phyloP scores from a whole-genome alignment of 2,113 vertebrate species.

The Rhinoderma darwinii region DNA sequence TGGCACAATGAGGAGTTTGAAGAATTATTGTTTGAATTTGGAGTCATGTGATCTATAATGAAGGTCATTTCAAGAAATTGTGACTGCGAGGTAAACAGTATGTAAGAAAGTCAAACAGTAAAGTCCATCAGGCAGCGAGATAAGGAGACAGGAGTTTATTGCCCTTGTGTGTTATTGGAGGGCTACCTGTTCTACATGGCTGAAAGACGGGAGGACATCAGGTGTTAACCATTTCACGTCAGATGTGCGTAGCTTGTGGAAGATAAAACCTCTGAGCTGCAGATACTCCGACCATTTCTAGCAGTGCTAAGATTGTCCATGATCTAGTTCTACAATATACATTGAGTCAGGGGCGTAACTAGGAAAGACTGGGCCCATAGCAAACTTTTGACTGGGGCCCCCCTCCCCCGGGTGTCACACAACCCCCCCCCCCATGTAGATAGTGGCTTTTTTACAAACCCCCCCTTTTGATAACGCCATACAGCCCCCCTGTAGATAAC shows the following conservation, averaged over 20 bases:
- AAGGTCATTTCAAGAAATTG: conserved; percentile 51
- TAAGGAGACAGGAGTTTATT: conserved; percentile 47
- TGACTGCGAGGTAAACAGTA: conserved; percentile 39
- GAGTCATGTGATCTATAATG: conserved; percentile 29
- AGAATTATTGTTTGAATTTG: conserved; percentile 24
- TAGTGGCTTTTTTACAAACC: too few species aligned
- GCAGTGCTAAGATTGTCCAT: background rate
- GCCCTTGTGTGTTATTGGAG: background rate
- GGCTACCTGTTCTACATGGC: background rate
- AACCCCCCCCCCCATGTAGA: too few species aligned
- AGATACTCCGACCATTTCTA: background rate
- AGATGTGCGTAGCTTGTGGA: background rate
- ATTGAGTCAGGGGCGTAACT: too few species aligned
- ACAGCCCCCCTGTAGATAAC: too few species aligned
- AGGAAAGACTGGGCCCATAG: too few species aligned
- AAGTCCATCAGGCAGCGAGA: conserved; percentile 44
- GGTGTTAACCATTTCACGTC: background rate
- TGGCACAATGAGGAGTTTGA: background rate
- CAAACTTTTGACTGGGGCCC: too few species aligned
- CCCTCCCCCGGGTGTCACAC: too few species aligned
- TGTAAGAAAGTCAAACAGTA: conserved; percentile 51
- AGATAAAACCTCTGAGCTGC: too few species aligned
- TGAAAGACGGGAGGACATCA: conserved; percentile 26
- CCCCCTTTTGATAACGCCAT: too few species aligned
- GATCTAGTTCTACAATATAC: too few species aligned